phyloP scores from a whole-genome alignment of 2,888 invertebrate genomes.

The Heliconius ismenius region DNA sequence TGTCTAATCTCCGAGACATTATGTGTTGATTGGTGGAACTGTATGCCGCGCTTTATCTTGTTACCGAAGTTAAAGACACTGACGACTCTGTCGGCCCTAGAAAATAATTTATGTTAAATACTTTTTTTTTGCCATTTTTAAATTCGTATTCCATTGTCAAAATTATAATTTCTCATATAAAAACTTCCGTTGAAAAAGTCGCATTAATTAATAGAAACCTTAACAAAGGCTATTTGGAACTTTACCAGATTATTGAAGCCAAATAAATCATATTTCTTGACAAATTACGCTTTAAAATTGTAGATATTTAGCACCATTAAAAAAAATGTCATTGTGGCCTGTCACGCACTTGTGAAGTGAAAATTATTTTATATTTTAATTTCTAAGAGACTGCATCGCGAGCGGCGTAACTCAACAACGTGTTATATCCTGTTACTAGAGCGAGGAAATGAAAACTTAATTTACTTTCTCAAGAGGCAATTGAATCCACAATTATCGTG shows the following conservation, averaged over 20 bases:
- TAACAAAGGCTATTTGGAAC: background rate
- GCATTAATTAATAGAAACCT: constrained; percentile 6
- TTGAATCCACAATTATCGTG: too few relatives aligned
- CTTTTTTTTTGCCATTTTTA: background rate
- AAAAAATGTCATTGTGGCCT: background rate
- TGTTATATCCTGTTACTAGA: too few relatives aligned
- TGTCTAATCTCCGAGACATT: background rate
- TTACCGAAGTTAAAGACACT: too few relatives aligned
- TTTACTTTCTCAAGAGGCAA: too few relatives aligned
- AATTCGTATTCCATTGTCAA: background rate
- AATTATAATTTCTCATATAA: constrained; percentile 1
- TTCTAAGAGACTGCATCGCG: too few relatives aligned
- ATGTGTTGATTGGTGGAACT: background rate
- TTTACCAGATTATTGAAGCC: constrained; percentile 13
- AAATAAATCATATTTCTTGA: background rate
- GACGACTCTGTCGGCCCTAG: too few relatives aligned
- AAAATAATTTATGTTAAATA: too few relatives aligned
- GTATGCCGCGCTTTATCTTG: background rate
- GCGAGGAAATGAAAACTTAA: too few relatives aligned
- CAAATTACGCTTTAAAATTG: background rate
- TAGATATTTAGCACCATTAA: background rate
- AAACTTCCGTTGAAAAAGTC: background rate
- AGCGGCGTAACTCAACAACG: too few relatives aligned
- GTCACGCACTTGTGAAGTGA: background rate
- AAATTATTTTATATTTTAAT: too few relatives aligned